A percentile compares a stretch with the other conserved stretches of the same genome.
These are phyloP conservation scores for Uria aalge DNA, from an alignment of 2,113 vertebrate species.

Conservation along the genomic window DNA sequence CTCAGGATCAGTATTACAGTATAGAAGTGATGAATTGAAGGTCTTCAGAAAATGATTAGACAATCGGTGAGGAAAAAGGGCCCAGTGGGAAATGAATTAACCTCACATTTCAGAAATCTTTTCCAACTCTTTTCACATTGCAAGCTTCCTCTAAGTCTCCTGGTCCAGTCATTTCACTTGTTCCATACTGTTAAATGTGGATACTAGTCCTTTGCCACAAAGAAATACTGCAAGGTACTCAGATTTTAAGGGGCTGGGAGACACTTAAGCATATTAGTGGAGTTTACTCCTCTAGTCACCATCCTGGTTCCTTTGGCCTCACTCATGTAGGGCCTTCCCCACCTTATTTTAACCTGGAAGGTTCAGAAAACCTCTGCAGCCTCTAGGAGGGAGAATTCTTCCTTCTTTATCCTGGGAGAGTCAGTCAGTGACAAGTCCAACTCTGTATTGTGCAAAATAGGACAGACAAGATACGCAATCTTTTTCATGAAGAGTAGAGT, in stretches of 20 bases:
- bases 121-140: background rate
- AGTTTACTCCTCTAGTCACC: background rate
- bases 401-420: background rate
- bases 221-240: background rate
- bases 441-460: background rate
- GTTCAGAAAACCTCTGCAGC: background rate
- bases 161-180: background rate
- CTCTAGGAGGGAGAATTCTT: background rate
- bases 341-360: background rate
- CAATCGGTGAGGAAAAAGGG: background rate
- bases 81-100: background rate
- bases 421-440: background rate
- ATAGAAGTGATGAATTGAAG: background rate
- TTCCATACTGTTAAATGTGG: background rate
- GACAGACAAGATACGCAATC: background rate
- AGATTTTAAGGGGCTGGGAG: background rate
- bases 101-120: background rate
- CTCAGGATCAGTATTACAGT: background rate
- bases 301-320: background rate
- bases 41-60: background rate
- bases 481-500: background rate
- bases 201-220: background rate
- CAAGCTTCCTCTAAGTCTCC: background rate
- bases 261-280: background rate
- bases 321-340: rapidly evolving